A percentile compares a stretch with the other conserved stretches of the same genome.
Conservation (phyloP, 2,113 vertebrate species). For the Phasianus colchicus region DNA sequence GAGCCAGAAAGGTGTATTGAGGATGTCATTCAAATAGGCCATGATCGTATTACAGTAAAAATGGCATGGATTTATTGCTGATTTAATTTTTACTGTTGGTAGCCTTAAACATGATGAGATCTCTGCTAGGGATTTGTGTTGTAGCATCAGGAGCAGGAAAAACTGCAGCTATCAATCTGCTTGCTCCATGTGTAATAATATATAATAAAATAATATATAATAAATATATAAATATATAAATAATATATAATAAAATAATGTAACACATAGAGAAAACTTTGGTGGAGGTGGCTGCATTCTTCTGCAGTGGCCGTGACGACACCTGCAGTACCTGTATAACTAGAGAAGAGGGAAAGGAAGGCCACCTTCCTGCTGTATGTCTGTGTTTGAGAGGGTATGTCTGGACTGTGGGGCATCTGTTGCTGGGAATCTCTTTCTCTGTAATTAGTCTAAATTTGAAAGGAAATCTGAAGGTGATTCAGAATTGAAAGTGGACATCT, state of each 20-base stretch:
- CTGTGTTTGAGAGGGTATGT: not conserved
- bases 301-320: fast-evolving
- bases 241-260: too few relatives aligned
- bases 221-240: too few relatives aligned
- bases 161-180: not conserved
- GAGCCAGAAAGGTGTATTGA: not conserved
- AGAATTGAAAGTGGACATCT: not conserved
- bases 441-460: not conserved
- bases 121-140: not conserved
- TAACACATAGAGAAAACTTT: not conserved
- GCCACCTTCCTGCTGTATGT: not conserved
- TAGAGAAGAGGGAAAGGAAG: not conserved
- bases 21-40: not conserved
- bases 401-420: not conserved
- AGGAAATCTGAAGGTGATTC: not conserved
- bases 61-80: not conserved
- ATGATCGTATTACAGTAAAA: not conserved
- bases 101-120: not conserved
- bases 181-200: not conserved
- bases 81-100: not conserved
- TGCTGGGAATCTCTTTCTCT: not conserved
- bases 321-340: not conserved
- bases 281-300: not conserved
- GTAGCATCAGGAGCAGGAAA: not conserved
- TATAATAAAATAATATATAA: too few relatives aligned